phyloP scores from a whole-genome alignment of 2,888 invertebrate species.

The Eilema depressum region DNA sequence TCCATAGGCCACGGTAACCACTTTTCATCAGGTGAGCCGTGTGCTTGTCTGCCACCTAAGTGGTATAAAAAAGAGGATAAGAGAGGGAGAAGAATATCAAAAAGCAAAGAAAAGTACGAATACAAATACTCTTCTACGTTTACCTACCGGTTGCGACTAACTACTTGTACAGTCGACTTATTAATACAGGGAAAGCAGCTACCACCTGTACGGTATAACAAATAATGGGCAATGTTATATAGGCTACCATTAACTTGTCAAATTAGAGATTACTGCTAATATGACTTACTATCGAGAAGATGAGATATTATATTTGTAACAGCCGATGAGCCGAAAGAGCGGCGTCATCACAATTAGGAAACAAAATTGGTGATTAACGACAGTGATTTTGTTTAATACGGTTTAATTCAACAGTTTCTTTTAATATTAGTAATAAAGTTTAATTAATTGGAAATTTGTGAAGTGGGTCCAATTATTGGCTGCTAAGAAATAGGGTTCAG shows the following conservation, averaged over 20 bases:
- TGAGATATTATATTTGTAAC: conserved; percentile 16
- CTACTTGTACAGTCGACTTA: neutral
- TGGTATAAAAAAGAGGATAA: too few species aligned
- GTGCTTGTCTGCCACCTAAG: too few species aligned
- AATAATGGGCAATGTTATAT: neutral
- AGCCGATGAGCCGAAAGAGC: conserved; percentile 26
- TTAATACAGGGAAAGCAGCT: neutral
- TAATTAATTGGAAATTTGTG: conserved; percentile 1
- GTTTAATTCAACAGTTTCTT: conserved; percentile 14
- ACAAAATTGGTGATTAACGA: conserved; percentile 32
- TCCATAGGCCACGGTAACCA: too few species aligned
- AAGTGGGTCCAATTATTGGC: neutral
- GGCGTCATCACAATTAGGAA: conserved; percentile 35
- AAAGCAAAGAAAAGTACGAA: too few species aligned
- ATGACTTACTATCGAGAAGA: conserved; percentile 31
- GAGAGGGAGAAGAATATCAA: too few species aligned
- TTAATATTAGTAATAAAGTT: neutral
- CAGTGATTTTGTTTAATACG: conserved; percentile 28
- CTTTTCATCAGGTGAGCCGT: too few species aligned
- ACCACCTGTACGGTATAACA: neutral
- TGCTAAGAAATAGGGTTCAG: neutral
- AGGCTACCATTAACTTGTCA: conserved; percentile 2
- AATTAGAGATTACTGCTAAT: conserved; percentile 1
- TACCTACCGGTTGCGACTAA: neutral
- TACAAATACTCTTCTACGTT: too few species aligned